Percentiles rank a stretch among this genome's conserved stretches.
These are phyloP conservation scores for Psix sp. DNA, from an alignment of 1,140 invertebrate genomes.

Conservation along the genomic window DNA sequence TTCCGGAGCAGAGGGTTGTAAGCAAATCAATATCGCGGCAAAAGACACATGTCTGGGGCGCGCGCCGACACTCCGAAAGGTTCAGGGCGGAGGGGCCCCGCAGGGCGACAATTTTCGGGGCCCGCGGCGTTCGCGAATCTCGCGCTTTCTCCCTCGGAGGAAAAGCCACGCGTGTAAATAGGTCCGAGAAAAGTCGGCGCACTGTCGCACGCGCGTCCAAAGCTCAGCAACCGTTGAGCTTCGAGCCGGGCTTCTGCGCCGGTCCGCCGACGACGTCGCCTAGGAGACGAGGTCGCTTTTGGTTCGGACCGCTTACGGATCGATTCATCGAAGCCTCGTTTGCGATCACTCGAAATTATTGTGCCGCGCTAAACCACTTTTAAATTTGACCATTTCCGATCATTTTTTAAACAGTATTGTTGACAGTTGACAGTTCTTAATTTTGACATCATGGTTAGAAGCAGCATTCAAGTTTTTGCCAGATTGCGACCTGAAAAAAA, in stretches of 20 bases:
- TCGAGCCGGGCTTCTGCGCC: conserved; percentile 60
- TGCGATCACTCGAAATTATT: conserved; percentile 38
- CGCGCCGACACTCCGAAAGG: too few relatives aligned
- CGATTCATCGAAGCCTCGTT: conserved; percentile 64
- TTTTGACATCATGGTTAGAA: conserved; percentile 68
- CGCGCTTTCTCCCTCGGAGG: not conserved
- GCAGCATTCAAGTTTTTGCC: conserved; percentile 72
- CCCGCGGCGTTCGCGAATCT: too few relatives aligned
- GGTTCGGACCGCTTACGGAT: conserved; percentile 55
- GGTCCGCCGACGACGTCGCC: conserved; percentile 67
- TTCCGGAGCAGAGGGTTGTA: too few relatives aligned
- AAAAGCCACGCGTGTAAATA: conserved; percentile 37
- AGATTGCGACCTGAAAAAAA: conserved; percentile 69
- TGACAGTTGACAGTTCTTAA: conserved; percentile 4
- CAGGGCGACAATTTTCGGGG: not conserved
- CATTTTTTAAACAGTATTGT: conserved; percentile 3
- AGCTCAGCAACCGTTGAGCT: conserved; percentile 58
- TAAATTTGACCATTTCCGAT: not conserved
- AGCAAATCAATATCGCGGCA: too few relatives aligned
- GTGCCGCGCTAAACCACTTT: not conserved
- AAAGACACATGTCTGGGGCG: too few relatives aligned
- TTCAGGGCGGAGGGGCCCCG: not conserved
- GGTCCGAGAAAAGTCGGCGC: conserved; percentile 66
- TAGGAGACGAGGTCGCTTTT: conserved; percentile 66
- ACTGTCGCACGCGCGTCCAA: conserved; percentile 66